phyloP scores from a whole-genome alignment of 2,113 vertebrate species.

The Felis catus region DNA sequence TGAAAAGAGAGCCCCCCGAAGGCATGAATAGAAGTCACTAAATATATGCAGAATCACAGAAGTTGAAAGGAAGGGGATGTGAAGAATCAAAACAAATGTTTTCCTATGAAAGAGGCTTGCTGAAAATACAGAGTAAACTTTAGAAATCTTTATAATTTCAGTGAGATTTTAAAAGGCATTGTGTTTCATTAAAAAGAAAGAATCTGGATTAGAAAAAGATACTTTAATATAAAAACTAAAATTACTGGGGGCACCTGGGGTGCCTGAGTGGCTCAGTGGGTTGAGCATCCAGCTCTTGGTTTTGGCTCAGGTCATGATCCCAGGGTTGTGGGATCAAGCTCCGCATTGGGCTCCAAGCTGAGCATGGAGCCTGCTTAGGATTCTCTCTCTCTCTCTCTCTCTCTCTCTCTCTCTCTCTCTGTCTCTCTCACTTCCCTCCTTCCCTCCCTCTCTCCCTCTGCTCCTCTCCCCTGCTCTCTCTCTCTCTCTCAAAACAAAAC shows the following conservation, averaged over 20 bases:
- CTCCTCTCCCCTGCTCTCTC: too few species aligned
- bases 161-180: background rate
- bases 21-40: background rate
- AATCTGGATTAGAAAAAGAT: background rate
- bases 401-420: too few species aligned
- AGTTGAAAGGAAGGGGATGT: background rate
- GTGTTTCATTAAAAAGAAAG: background rate
- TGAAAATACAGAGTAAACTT: background rate
- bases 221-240: slow-evolving; percentile 18
- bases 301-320: too few species aligned
- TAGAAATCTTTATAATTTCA: background rate
- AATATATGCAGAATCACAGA: background rate
- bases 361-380: too few species aligned
- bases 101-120: background rate
- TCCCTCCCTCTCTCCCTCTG: too few species aligned
- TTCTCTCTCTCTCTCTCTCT: too few species aligned
- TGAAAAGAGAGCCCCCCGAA: background rate
- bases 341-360: too few species aligned
- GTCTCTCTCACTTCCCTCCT: too few species aligned
- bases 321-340: too few species aligned
- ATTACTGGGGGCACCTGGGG: background rate
- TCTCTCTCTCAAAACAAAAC: too few species aligned
- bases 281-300: too few species aligned
- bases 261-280: too few species aligned
- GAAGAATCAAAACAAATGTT: background rate